A percentile compares a stretch with the other conserved stretches of the same genome.
These are phyloP conservation scores for Margarornis squamiger DNA, from an alignment of 2,797 vertebrate genomes.

Conservation along the genomic window DNA sequence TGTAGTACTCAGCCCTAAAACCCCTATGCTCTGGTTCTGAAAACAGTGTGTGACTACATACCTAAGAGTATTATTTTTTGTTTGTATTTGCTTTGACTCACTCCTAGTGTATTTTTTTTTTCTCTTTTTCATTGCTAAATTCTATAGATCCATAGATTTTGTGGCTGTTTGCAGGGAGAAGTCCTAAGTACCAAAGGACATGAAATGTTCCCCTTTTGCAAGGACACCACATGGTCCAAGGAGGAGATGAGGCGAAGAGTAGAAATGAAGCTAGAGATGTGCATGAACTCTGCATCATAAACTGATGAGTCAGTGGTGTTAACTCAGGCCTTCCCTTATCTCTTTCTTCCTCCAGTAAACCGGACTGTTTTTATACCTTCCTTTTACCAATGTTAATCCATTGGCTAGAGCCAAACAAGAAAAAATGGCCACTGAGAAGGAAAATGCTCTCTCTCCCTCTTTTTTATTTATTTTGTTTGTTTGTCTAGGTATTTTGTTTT, in stretches of 20 bases:
- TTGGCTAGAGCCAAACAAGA: background rate
- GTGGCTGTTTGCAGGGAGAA: background rate
- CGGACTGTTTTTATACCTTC: background rate
- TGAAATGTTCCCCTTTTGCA: background rate
- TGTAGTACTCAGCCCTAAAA: background rate
- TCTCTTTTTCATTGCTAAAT: background rate
- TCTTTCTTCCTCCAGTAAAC: background rate
- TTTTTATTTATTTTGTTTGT: too few species aligned
- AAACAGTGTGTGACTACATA: background rate
- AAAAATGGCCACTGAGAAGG: background rate
- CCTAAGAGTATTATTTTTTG: background rate
- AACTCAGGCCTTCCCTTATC: background rate
- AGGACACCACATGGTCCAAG: background rate
- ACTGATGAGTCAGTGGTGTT: background rate
- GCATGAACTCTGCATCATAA: background rate
- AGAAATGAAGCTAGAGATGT: background rate
- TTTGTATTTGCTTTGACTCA: background rate
- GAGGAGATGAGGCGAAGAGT: background rate
- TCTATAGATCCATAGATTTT: background rate
- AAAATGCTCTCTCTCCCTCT: background rate
- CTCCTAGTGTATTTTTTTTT: background rate
- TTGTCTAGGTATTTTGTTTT: too few species aligned
- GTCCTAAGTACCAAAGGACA: background rate
- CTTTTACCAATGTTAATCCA: rapidly evolving
- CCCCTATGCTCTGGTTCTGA: background rate